Evolutionary conservation across 2,797 vertebrate species (phyloP).

Genomic region (Acipenser ruthenus): DNA sequence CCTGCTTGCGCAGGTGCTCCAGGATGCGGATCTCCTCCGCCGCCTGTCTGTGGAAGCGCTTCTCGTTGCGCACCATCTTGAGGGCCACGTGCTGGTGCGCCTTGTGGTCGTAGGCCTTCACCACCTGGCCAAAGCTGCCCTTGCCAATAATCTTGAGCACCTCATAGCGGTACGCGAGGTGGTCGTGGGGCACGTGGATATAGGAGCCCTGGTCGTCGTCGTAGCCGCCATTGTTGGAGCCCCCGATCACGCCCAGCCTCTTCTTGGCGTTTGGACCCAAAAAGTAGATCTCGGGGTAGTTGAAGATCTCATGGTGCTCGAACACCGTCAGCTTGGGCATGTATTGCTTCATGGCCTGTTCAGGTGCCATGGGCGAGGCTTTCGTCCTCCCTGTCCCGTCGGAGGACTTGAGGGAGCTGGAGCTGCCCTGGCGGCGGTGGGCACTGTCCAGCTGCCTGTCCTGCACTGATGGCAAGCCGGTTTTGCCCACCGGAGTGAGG

Average conservation of each 20-base stretch:
- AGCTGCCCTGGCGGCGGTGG: constrained; percentile 79
- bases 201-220: constrained; percentile 98
- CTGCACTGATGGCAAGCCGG: constrained; percentile 62
- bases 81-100: constrained; percentile 85
- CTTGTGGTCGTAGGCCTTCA: constrained; percentile 96
- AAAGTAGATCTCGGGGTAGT: constrained; percentile 84
- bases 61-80: constrained; percentile 98
- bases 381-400: constrained; percentile 76
- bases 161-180: constrained; percentile 90
- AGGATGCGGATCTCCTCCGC: constrained; percentile 96
- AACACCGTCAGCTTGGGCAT: constrained; percentile 88
- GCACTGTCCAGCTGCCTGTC: constrained; percentile 70
- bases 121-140: constrained; percentile 95
- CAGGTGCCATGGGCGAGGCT: constrained; percentile 64
- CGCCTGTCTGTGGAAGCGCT: constrained; percentile 95
- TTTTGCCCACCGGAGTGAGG: constrained; percentile 67
- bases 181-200: constrained; percentile 92
- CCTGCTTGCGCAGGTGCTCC: constrained; percentile 93
- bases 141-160: constrained; percentile 97
- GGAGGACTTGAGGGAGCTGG: constrained; percentile 75
- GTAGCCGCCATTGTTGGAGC: constrained; percentile 88
- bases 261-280: constrained; percentile 92
- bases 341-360: constrained; percentile 96
- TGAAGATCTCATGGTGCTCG: constrained; percentile 93
- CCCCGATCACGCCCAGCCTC: constrained; percentile 80